These are phyloP conservation scores for Macrosteles quadrilineatus DNA, from an alignment of 1,140 invertebrate genomes.

Conservation along the genomic window DNA sequence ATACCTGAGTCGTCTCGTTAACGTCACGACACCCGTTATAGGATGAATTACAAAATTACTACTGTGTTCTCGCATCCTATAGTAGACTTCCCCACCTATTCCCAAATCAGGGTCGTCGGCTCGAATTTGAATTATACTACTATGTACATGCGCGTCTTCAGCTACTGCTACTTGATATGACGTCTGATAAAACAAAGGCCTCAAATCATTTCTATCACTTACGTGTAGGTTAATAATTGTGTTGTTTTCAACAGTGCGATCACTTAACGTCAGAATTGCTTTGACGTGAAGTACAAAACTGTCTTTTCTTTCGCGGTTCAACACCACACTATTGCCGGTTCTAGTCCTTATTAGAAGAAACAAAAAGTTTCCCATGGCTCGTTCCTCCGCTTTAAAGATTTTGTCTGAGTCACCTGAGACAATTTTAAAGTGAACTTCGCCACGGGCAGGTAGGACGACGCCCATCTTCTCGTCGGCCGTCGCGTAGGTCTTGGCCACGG, in stretches of 20 bases:
- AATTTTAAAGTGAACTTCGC: slow-evolving; percentile 77
- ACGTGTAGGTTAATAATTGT: slow-evolving; percentile 71
- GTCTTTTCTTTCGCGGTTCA: slow-evolving; percentile 89
- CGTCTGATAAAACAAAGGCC: slow-evolving; percentile 84
- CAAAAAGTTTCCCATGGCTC: slow-evolving; percentile 86
- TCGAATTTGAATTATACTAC: slow-evolving; percentile 70
- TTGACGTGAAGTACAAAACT: slow-evolving; percentile 79
- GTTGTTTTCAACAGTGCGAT: slow-evolving; percentile 42
- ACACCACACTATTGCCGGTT: slow-evolving; percentile 75
- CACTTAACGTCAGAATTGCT: slow-evolving; percentile 56
- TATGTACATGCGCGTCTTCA: slow-evolving; percentile 85
- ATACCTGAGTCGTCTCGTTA: slow-evolving; percentile 72
- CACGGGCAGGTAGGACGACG: slow-evolving; percentile 57
- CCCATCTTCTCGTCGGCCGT: slow-evolving; percentile 67
- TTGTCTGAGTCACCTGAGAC: slow-evolving; percentile 79
- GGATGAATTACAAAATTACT: slow-evolving; percentile 90
- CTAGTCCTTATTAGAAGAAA: slow-evolving; percentile 85
- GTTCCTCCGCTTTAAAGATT: slow-evolving; percentile 89
- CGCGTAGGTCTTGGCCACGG: slow-evolving; percentile 79
- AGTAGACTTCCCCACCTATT: slow-evolving; percentile 93
- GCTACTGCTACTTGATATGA: slow-evolving; percentile 79
- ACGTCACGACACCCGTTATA: slow-evolving; percentile 83
- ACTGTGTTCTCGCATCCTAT: slow-evolving; percentile 81
- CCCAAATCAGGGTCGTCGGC: slow-evolving; percentile 94
- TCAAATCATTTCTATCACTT: slow-evolving; percentile 87